Base-by-base conservation (phyloP, 2,888 invertebrate genomes). In the Ditula angustiorana region DNA sequence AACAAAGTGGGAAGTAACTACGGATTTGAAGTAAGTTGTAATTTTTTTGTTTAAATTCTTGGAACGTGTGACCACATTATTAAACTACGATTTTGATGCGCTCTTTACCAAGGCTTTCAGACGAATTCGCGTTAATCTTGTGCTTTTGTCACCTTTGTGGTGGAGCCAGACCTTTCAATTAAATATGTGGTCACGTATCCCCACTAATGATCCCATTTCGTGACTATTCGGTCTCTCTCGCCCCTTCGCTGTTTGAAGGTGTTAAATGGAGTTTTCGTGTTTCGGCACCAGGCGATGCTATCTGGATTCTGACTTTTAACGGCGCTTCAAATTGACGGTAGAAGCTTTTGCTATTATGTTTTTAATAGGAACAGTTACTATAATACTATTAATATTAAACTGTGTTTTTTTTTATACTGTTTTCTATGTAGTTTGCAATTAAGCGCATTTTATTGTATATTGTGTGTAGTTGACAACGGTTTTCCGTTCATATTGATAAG, bases 221-320 rank as follows among this genome's bases (percentile, higher is more conserved):
- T 82, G 83, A 81, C 82, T 74, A 76, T 83, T 80, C 71, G 67
- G 79, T 81, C 85, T 84, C 81, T 80, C 75, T 77, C 76, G 74
- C 76, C 74, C 77, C 78, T 85, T 80, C 75, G 69, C 74, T 71
- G 74, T 80, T 77, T 71, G 69, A 74, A 85, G 82, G 82, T 85
- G 87, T 82, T 83, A 85, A 89, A 89, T 88, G 85, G 85, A 87
- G 82, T 78, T 87, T 83, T 82, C 84, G 80, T 88, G 86, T 87
- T 80, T 69, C 68, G 53, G 49, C 65, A 72, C 37, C 73, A 80
- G 80, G 79, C 80, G 83, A 83, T 80, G 78, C 78, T 77, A 82
- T 81, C 79, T 74, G 69, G 64, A 72, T 78, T 78, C 70, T 64
- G 70, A 70, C 72, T 74, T 72, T 68, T 74, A 72, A 73, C 65